Evolutionary conservation across 2,113 vertebrate genomes (phyloP), one percentile per base, ranked within the genome.

Genomic region (Cynopterus brachyotis): DNA sequence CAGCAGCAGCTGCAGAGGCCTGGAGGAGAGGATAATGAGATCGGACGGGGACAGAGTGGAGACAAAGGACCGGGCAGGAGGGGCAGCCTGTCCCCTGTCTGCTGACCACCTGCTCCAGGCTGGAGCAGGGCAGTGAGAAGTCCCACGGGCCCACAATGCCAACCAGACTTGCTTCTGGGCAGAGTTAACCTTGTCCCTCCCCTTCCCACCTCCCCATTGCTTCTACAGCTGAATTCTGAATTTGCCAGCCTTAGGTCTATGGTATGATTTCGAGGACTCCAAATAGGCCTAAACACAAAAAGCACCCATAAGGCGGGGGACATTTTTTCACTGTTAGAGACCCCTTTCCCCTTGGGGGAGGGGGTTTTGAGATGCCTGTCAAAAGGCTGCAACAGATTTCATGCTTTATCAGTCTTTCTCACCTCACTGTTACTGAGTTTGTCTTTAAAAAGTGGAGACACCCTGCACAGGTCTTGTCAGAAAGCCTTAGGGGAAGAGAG

Each of bases 21-120:
- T 12, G 26, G n/a, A 40, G 75, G 87, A 19, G 32, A 40, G 59
- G 72, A 24, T 64, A 90, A 95, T 80, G 84, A 80, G 69, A 73
- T 85, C 64, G 50, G 70, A 26, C 50, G 40, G 35, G 0, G 4
- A 2, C 1, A 2, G 6, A 3, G 20, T 7, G 9, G 55, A 72
- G 59, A 16, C 89, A 70, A 53, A 91, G 30, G 12, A 28, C 20
- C 3, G 0, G 17, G 17, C 9, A 1, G 59, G 32, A 73, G 78
- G 13, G 13, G 57, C 40, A 11, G n/a, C 67, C 59, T 81, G 35
- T 60, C 62, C 2, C 0, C 0, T 10, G 72, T 40, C 75, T 47
- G 57, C 91, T 30, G 73, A 40, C 69, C 80, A 55, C 42, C 79
- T 82, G 86, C 73, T 81, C 67, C 40, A 1, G 73, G 22, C 13